Evolutionary conservation across 2,888 invertebrate species (phyloP).

Genomic region (Carabus problematicus): DNA sequence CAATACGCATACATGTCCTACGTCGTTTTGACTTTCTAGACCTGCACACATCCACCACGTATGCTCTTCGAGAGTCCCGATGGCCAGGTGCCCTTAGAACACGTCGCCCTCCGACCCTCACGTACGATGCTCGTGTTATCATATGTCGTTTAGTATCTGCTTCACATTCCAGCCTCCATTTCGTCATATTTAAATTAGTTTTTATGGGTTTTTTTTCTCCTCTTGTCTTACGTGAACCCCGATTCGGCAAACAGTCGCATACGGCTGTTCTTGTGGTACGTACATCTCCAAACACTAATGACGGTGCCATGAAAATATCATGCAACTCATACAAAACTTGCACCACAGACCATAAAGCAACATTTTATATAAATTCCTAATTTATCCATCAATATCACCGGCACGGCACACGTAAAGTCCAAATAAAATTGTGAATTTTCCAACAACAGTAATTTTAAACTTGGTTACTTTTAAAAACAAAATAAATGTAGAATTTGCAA

Average conservation of each 20-base stretch:
- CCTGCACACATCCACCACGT: too few species aligned
- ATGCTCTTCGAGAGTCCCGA: background rate
- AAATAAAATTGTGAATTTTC: too few species aligned
- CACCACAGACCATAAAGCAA: too few species aligned
- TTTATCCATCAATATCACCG: too few species aligned
- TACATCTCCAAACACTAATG: too few species aligned
- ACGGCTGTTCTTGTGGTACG: too few species aligned
- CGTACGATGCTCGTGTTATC: conserved; percentile 30
- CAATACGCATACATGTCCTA: conserved; percentile 9
- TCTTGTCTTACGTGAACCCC: conserved; percentile 15
- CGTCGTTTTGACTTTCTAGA: conserved; percentile 22
- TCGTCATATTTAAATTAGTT: conserved; percentile 38
- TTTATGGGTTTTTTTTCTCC: conserved; percentile 34
- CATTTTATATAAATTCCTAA: too few species aligned
- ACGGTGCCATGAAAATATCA: too few species aligned
- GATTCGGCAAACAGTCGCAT: too few species aligned
- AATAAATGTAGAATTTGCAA: conserved; percentile 30
- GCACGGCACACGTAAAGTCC: background rate
- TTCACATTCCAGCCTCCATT: conserved; percentile 28
- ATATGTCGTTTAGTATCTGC: conserved; percentile 37
- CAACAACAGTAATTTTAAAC: too few species aligned
- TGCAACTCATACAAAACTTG: too few species aligned
- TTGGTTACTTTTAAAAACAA: conserved; percentile 12
- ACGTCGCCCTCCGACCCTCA: conserved; percentile 15
- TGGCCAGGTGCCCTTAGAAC: conserved; percentile 21